Evolutionary conservation across 2,113 vertebrate species (phyloP).

Genomic region (Lophochroa leadbeateri): DNA sequence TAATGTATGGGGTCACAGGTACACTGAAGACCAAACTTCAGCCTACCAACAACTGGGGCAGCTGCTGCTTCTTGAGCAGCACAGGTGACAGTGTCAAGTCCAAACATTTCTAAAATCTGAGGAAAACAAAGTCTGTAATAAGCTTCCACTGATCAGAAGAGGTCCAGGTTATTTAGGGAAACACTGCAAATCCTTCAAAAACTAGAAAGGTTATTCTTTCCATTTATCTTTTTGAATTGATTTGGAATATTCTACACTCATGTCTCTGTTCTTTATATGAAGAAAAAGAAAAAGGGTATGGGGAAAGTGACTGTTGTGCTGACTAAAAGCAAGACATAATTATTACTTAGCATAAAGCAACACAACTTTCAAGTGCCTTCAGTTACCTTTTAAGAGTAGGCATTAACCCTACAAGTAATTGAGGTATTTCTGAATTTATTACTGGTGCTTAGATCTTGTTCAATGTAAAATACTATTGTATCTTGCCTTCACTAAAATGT

Average conservation of each 20-base stretch:
- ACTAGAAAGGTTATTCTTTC: neutral
- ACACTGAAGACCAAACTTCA: neutral
- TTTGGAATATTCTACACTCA: neutral
- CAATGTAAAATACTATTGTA: neutral
- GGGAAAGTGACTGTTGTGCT: neutral
- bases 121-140: neutral
- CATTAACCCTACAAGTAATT: neutral
- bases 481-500: too few species aligned
- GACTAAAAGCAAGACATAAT: neutral
- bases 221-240: neutral
- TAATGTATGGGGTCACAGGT: neutral
- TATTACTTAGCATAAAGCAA: neutral
- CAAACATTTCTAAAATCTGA: neutral
- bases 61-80: neutral
- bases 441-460: neutral
- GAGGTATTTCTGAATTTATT: neutral
- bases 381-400: neutral
- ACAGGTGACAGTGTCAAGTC: neutral
- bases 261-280: neutral
- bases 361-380: neutral
- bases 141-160: neutral
- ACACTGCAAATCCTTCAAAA: neutral
- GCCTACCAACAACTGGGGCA: neutral
- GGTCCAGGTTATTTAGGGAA: neutral
- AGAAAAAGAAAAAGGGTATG: neutral